phyloP scores from a whole-genome alignment of 2,113 vertebrate genomes.

The Siphamia tubifer region DNA sequence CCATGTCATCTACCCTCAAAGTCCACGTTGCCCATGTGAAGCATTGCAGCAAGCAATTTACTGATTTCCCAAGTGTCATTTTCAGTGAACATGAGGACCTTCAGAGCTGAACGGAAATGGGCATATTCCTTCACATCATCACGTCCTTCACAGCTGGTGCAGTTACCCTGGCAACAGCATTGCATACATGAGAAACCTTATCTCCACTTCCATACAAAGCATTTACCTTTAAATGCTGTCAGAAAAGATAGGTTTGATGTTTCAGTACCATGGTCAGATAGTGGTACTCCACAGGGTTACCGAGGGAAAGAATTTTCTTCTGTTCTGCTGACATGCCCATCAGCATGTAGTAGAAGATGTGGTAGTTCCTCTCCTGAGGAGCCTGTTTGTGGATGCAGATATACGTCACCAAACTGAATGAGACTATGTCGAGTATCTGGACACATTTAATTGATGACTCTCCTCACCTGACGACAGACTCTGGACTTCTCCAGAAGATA shows the following conservation, averaged over 20 bases:
- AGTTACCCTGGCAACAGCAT: conserved; percentile 83
- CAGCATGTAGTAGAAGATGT: conserved; percentile 97
- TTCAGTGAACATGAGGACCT: conserved; percentile 93
- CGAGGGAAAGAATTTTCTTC: conserved; percentile 89
- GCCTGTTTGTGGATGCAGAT: conserved; percentile 75
- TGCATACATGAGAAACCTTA: not conserved
- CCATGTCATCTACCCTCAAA: conserved; percentile 82
- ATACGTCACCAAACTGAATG: not conserved
- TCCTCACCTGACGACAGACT: conserved; percentile 92
- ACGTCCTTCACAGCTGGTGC: conserved; percentile 85
- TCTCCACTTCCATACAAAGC: not conserved
- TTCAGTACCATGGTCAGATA: conserved; percentile 86
- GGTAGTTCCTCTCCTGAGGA: conserved; percentile 93
- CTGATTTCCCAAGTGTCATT: conserved; percentile 90
- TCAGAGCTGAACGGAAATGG: conserved; percentile 91
- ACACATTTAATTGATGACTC: not conserved
- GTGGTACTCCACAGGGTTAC: conserved; percentile 86
- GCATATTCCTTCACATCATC: conserved; percentile 88
- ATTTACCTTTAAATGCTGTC: not conserved
- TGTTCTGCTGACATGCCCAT: conserved; percentile 90
- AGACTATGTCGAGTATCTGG: not conserved
- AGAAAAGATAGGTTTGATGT: not conserved
- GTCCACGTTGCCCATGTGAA: conserved; percentile 91
- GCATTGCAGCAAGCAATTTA: conserved; percentile 90
- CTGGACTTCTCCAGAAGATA: conserved; percentile 97